These are phyloP conservation scores for Synergus umbraculus DNA, from an alignment of 2,888 invertebrate genomes.

Conservation along the genomic window DNA sequence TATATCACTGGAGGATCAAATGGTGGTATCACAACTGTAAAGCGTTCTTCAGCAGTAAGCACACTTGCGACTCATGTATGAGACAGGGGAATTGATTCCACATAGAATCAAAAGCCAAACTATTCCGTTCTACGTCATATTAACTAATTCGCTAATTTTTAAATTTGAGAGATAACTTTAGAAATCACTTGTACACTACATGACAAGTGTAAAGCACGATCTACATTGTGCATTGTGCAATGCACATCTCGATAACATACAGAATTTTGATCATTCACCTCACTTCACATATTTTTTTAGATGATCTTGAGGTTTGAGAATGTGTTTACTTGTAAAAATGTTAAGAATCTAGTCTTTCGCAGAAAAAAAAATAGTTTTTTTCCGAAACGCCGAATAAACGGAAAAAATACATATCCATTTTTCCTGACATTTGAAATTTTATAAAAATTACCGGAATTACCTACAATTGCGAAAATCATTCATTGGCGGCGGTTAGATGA, in stretches of 20 bases:
- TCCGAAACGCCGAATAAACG: not conserved
- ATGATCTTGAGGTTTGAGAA: slow-evolving; percentile 8
- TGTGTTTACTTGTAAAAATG: slow-evolving; percentile 30
- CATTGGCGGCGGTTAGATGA: not conserved
- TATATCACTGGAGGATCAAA: slow-evolving; percentile 78
- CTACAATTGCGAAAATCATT: not conserved
- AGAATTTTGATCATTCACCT: slow-evolving; percentile 30
- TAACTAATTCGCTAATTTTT: slow-evolving; percentile 14
- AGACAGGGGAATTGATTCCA: slow-evolving; percentile 72
- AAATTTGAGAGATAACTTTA: slow-evolving; percentile 6
- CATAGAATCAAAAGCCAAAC: slow-evolving; percentile 67
- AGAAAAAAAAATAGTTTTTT: slow-evolving; percentile 14
- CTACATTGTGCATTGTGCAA: not conserved
- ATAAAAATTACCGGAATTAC: not conserved
- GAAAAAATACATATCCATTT: slow-evolving; percentile 7
- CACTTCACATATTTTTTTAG: slow-evolving; percentile 29
- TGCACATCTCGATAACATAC: slow-evolving; percentile 14
- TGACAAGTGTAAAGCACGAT: slow-evolving; percentile 18
- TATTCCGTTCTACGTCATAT: slow-evolving; percentile 21
- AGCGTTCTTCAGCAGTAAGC: slow-evolving; percentile 79
- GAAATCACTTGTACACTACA: not conserved
- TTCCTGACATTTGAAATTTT: not conserved
- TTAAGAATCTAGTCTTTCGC: slow-evolving; percentile 37
- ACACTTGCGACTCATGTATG: slow-evolving; percentile 85
- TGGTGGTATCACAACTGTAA: slow-evolving; percentile 80